Evolutionary conservation across 2,113 vertebrate species (phyloP).

Genomic region (Dicrurus megarhynchus): DNA sequence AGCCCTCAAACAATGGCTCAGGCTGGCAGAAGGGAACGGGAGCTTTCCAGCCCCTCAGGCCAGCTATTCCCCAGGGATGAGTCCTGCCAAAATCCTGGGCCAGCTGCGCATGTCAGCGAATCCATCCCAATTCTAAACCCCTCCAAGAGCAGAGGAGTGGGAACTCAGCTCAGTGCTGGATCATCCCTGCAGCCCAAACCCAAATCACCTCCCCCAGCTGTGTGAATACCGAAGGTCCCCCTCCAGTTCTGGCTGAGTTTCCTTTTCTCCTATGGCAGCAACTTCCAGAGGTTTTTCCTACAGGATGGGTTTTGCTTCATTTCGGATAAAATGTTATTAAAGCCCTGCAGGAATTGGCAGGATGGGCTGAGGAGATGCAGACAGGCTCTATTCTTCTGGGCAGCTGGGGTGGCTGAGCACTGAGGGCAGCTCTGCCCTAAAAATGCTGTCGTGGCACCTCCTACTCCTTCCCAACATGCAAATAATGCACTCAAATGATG

Average conservation of each 20-base stretch:
- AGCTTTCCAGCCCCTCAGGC: background rate
- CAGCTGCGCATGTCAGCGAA: fast-evolving
- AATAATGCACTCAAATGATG: background rate
- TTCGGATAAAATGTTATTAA: background rate
- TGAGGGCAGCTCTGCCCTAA: background rate
- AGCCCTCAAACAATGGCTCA: background rate
- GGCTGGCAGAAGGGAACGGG: background rate
- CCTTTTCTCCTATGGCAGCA: background rate
- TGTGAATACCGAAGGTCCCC: background rate
- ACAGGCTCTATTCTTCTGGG: background rate
- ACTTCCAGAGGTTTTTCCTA: background rate
- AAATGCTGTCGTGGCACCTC: background rate
- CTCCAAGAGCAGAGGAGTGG: background rate
- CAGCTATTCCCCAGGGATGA: background rate
- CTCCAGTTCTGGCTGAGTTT: background rate
- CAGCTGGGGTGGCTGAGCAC: background rate
- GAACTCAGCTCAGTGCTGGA: background rate
- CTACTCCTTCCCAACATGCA: background rate
- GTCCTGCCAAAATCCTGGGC: background rate
- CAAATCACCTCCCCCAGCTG: background rate
- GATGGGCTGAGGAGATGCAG: background rate
- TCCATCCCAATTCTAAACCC: background rate
- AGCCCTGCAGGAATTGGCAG: background rate
- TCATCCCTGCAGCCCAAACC: background rate
- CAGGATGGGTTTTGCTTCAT: background rate